phyloP scores from a whole-genome alignment of 2,113 vertebrate genomes.

The Anseranas semipalmata region DNA sequence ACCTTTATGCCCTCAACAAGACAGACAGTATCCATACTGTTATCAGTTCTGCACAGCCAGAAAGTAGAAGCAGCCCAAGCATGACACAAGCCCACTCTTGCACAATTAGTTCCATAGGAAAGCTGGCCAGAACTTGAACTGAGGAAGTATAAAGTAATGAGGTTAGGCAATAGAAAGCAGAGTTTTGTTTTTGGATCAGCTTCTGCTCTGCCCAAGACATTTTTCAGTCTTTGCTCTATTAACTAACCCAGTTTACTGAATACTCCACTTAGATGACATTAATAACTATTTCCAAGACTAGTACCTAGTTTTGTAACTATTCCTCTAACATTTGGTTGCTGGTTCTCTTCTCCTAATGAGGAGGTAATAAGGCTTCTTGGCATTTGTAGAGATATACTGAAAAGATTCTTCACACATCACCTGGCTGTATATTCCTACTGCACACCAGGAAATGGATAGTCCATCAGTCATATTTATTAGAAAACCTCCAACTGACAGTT shows the following conservation, averaged over 20 bases:
- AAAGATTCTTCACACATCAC: slow-evolving; percentile 5
- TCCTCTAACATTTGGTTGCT: background rate
- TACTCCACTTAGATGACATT: background rate
- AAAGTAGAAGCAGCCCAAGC: background rate
- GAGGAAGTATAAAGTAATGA: background rate
- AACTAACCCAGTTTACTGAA: background rate
- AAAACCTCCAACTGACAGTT: background rate
- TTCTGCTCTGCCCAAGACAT: background rate
- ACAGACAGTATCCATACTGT: background rate
- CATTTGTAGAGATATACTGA: background rate
- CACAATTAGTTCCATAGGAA: background rate
- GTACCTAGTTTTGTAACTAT: background rate
- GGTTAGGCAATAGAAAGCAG: background rate
- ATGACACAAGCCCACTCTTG: background rate
- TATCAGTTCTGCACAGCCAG: background rate
- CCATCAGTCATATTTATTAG: background rate
- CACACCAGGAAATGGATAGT: slow-evolving; percentile 30
- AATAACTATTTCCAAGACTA: background rate
- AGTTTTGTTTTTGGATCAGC: background rate
- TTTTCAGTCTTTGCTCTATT: background rate
- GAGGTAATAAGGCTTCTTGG: slow-evolving; percentile 44
- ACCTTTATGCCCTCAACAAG: background rate
- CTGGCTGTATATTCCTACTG: background rate
- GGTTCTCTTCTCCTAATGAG: background rate
- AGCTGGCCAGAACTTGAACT: background rate